Evolutionary conservation across 2,888 invertebrate genomes (phyloP), one percentile per base, ranked within the genome.

Genomic region (Aleiodes leptofemur): DNA sequence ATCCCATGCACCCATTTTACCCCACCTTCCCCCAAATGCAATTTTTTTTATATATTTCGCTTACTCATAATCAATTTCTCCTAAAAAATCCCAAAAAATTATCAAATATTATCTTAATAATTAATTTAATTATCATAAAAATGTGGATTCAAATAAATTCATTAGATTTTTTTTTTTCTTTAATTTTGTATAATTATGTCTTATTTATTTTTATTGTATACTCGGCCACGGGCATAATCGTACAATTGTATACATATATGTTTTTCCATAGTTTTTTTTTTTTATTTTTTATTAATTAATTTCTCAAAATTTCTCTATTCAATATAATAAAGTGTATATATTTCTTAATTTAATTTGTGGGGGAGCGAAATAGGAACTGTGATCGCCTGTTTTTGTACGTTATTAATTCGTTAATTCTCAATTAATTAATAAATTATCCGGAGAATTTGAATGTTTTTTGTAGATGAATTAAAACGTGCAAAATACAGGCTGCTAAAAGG

Each of bases 351-450:
- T 70, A 76, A 75, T 72, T 34, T 82, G 79, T 80, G 81, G 78
- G 78, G 78, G 83, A 83, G 83, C 83, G 83, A 86, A 86, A 86
- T 87, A 87, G 87, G 87, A 87, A 87, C 87, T 87, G 86, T 87
- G 84, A 83, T 84, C 85, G 84, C 86, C 87, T 87, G 87, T 83
- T 51, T 50, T 68, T 85, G 85, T 85, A 86, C 85, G 76, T 77
- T 73, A 56, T 68, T 50, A 64, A 69, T 73, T 78, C 72, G 72
- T 81, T 81, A 77, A 78, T 80, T 76, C 31, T 71, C 53, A 16
- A 23, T 23, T 59, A 11, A 43, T 56, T 56, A 11, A 29, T 8
- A 0, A 14, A 16, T 57, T 23, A 57, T 31, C 38, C 4, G 61
- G n/a, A 48, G 23, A 23, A 23, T 34, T 34, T 34, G 1, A 6